Conservation (phyloP, 2,113 vertebrate species). For the Phylloscopus trochiloides region DNA sequence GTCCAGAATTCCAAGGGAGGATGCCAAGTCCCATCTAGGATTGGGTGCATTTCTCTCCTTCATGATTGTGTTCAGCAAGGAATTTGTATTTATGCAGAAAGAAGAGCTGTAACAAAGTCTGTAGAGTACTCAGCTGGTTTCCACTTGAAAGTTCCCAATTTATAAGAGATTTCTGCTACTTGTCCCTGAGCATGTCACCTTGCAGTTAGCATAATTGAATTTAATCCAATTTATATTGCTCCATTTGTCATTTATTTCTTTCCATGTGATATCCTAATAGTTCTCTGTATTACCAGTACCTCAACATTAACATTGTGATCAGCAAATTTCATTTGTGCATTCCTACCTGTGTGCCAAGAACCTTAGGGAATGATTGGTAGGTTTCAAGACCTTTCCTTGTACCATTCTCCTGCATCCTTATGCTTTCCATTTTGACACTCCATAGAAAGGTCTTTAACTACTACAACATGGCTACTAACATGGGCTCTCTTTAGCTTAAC, state of each 20-base stretch:
- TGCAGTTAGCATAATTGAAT: conserved; percentile 17
- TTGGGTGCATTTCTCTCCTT: background rate
- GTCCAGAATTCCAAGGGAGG: background rate
- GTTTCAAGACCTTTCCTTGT: background rate
- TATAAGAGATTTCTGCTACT: conserved; percentile 10
- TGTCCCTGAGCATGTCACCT: conserved; percentile 6
- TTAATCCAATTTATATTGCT: conserved; percentile 36
- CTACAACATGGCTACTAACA: background rate
- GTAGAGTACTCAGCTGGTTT: background rate
- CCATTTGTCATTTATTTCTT: conserved; percentile 33
- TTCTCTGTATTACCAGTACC: background rate
- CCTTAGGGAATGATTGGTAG: background rate
- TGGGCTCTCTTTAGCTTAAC: background rate
- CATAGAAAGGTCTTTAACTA: background rate
- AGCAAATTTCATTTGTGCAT: conserved; percentile 23
- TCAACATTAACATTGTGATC: background rate
- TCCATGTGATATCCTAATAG: background rate
- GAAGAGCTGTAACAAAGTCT: background rate
- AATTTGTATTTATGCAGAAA: background rate
- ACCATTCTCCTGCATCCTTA: background rate
- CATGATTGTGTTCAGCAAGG: background rate
- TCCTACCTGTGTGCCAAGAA: background rate
- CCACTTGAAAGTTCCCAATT: conserved; percentile 28
- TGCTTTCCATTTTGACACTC: background rate
- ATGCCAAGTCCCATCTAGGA: background rate